Evolutionary conservation across 1,140 invertebrate species (phyloP).

Genomic region (Diabrotica virgifera): DNA sequence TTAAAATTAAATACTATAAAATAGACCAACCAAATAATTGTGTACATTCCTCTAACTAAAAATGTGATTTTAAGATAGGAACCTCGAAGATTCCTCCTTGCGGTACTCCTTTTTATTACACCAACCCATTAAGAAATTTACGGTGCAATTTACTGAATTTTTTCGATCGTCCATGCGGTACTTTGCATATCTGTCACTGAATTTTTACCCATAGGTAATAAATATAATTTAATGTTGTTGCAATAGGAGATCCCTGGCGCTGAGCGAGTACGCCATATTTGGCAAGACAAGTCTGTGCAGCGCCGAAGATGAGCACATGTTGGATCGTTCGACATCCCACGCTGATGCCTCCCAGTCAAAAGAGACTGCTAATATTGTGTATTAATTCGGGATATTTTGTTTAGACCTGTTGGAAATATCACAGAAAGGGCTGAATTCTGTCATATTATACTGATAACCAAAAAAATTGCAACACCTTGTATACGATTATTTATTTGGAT

Average conservation of each 20-base stretch:
- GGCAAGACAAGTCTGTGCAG: constrained; percentile 32
- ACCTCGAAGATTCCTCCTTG: too few species aligned
- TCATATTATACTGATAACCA: too few species aligned
- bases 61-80: too few species aligned
- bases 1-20: too few species aligned
- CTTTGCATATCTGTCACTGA: constrained; percentile 20
- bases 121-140: neutral
- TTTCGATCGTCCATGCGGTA: constrained; percentile 3
- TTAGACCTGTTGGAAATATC: neutral
- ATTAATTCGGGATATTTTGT: constrained; percentile 7
- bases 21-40: too few species aligned
- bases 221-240: constrained; percentile 41
- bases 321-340: constrained; percentile 25
- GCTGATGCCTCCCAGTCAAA: constrained; percentile 21
- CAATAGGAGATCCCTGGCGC: constrained; percentile 36
- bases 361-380: constrained; percentile 12
- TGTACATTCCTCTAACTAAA: too few species aligned
- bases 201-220: constrained; percentile 34
- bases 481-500: too few species aligned
- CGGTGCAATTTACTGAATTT: neutral
- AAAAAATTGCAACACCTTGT: too few species aligned
- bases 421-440: too few species aligned
- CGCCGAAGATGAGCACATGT: constrained; percentile 30
- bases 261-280: constrained; percentile 34
- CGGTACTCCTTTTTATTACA: too few species aligned